These are phyloP conservation scores for Phenganax subtilis DNA, from an alignment of 92 coral and sea anemone genomes.

Conservation along the genomic window DNA sequence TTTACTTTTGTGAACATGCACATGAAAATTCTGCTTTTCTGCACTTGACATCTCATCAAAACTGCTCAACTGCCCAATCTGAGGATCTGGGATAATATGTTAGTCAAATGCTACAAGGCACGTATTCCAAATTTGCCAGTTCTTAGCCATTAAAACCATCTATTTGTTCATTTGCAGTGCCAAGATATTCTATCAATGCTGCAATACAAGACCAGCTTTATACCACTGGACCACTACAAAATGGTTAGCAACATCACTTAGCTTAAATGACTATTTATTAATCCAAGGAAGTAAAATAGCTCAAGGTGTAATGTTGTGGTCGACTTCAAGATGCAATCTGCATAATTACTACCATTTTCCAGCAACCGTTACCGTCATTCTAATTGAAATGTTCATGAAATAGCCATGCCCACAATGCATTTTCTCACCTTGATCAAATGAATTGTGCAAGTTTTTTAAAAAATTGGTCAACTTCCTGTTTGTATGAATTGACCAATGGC, in stretches of 20 bases:
- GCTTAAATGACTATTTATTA: not conserved
- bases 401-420: too few relatives aligned
- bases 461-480: too few relatives aligned
- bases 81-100: not conserved
- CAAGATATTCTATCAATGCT: constrained; percentile 75
- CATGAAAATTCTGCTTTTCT: too few relatives aligned
- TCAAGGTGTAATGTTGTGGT: not conserved
- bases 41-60: too few relatives aligned
- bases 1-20: too few relatives aligned
- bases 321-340: not conserved
- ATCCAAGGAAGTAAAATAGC: not conserved
- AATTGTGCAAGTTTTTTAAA: too few relatives aligned
- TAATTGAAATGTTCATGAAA: too few relatives aligned
- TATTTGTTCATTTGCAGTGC: constrained; percentile 46
- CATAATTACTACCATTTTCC: not conserved
- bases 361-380: too few relatives aligned
- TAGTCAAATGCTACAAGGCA: not conserved
- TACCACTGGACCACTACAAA: constrained; percentile 68
- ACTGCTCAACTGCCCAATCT: too few relatives aligned
- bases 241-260: constrained; percentile 48
- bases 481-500: too few relatives aligned
- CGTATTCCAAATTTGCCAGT: not conserved
- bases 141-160: not conserved
- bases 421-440: too few relatives aligned
- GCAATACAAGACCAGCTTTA: constrained; percentile 57